phyloP scores from a whole-genome alignment of 2,888 invertebrate genomes.

The Drosophila pseudotalamancana region DNA sequence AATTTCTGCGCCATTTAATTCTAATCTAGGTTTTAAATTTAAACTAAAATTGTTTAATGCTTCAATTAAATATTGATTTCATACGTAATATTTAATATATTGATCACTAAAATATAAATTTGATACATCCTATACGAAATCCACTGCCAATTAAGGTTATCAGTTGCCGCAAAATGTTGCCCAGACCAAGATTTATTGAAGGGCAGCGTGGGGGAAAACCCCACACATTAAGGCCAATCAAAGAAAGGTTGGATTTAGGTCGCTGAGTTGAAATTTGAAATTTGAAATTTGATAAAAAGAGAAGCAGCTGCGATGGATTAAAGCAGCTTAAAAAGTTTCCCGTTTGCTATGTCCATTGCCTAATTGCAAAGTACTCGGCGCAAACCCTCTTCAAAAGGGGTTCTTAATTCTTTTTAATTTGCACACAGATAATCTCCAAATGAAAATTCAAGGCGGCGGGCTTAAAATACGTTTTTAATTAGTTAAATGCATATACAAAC shows the following conservation, averaged over 20 bases:
- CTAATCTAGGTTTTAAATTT: no score
- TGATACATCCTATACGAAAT: slow-evolving; percentile 21
- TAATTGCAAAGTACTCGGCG: slow-evolving; percentile 55
- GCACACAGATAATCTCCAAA: slow-evolving; percentile 33
- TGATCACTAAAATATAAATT: not conserved
- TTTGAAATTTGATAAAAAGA: slow-evolving; percentile 58
- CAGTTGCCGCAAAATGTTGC: slow-evolving; percentile 38
- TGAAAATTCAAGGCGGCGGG: slow-evolving; percentile 7
- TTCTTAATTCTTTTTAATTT: slow-evolving; percentile 54
- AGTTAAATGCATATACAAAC: not conserved
- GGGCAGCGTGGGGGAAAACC: not conserved
- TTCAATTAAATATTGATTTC: not conserved
- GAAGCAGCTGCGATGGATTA: slow-evolving; percentile 71
- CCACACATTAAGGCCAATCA: slow-evolving; percentile 50
- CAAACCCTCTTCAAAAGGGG: slow-evolving; percentile 35
- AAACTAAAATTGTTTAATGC: no score
- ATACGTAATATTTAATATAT: not conserved
- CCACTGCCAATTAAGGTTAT: slow-evolving; percentile 48
- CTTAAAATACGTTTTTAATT: slow-evolving; percentile 20
- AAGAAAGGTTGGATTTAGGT: slow-evolving; percentile 35
- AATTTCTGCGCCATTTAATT: no score
- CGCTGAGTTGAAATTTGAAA: slow-evolving; percentile 49
- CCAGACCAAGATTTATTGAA: slow-evolving; percentile 54
- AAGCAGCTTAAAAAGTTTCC: slow-evolving; percentile 58
- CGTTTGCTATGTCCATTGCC: slow-evolving; percentile 46